Base-by-base conservation (phyloP, 2,113 vertebrate species). In the Cephalopterus ornatus region DNA sequence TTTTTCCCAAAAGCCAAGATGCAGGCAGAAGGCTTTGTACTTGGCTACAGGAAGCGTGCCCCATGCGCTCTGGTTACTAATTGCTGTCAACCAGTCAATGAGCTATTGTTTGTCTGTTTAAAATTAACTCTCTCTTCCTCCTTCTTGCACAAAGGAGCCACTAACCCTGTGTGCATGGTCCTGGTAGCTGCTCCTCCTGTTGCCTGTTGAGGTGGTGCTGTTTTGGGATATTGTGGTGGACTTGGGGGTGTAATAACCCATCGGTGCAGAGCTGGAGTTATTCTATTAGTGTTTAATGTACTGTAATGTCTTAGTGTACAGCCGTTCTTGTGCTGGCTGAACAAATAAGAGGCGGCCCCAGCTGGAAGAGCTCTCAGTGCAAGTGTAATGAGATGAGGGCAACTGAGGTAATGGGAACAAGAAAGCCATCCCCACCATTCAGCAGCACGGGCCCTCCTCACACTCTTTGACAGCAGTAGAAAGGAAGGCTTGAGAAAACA, bases 41-140 rank as follows among this genome's bases (percentile, higher is more conserved):
- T 63, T 46, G 26, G 42, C 44, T 72, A 46, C 65, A 91, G 92
- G 85, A 95, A 96, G 41, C 0, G 2, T 88, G 72, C 78, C 80
- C 42, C 19, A 56, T 77, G 56, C 62, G 86, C 65, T 94, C 66
- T 92, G 65, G 89, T 96, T 95, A 92, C 86, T 94, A 90, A 96
- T 95, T 94, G 75, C 87, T 94, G 85, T 92, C 89, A 92, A 56
- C 78, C 52, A 58, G 75, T 93, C 95, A 95, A 92, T 62, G 67
- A 92, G 56, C 87, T 82, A 90, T 96, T 97, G 96, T 93, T 93
- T 91, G 61, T 56, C 89, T 88, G 91, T 92, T 97, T 94, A 97
- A 96, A 91, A 97, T 96, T 97, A 95, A 96, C 95, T 83, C 87
- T 55, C 66, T 93, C 30, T 92, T 91, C 80, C 85, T 89, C 47